Base-by-base conservation (phyloP, 2,888 invertebrate species). In the Encarsia formosa region DNA sequence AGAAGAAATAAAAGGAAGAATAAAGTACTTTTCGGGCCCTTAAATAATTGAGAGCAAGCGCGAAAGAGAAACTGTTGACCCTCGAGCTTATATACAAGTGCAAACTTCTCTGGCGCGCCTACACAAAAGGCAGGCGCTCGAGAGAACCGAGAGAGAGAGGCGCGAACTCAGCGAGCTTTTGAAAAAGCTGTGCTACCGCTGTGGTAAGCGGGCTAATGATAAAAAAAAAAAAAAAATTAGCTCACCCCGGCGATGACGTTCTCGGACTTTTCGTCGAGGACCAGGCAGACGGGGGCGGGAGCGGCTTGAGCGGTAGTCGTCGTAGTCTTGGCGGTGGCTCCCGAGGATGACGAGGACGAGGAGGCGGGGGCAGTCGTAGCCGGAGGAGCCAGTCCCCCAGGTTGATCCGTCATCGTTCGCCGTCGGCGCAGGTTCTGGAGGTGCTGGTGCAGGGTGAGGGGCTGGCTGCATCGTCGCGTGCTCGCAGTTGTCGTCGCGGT, bases 331-430 rank as follows among this genome's bases (percentile, higher is more conserved):
- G n/a, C n/a, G n/a, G n/a, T n/a, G n/a, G n/a, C n/a, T n/a, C n/a
- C n/a, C n/a, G n/a, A n/a, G n/a, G n/a, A n/a, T n/a, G n/a, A n/a
- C n/a, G n/a, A n/a, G n/a, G n/a, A n/a, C n/a, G n/a, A n/a, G n/a
- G n/a, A n/a, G n/a, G n/a, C n/a, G n/a, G n/a, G n/a, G n/a, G n/a
- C n/a, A n/a, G n/a, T n/a, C n/a, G n/a, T n/a, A n/a, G n/a, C n/a
- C n/a, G n/a, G n/a, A n/a, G n/a, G n/a, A n/a, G n/a, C n/a, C n/a
- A n/a, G n/a, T n/a, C n/a, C n/a, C n/a, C 46, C 37, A 58, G 69
- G 66, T 54, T 69, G 68, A 57, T 72, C 71, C 68, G 70, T 70
- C 73, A 71, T 73, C 64, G 63, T 68, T 40, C 50, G 47, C 29
- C 52, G 37, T 29, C 55, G 44, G 16, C 52, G 51, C 4, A 40